These are phyloP conservation scores for Paratilapia polleni DNA, from an alignment of 2,113 vertebrate species.

Conservation along the genomic window DNA sequence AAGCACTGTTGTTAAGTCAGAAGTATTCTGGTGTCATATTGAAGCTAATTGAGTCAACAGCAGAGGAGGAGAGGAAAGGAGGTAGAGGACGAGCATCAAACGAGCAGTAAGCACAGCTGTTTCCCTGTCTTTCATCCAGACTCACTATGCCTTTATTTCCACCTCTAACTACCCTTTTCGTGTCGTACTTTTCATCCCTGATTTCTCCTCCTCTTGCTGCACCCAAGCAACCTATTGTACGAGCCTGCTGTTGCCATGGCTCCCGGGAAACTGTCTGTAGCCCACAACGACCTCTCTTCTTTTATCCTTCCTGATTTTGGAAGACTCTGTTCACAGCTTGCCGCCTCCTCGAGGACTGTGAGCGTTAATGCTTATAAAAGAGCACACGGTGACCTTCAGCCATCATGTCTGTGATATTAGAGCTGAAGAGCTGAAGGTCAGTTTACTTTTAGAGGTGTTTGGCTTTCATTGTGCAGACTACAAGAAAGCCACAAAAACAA, in stretches of 20 bases:
- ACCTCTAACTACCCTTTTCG: background rate
- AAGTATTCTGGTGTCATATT: background rate
- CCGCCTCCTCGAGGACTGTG: constrained; percentile 6
- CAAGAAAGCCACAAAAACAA: background rate
- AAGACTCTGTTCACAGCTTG: constrained; percentile 26
- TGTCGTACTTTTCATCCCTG: background rate
- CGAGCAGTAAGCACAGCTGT: background rate
- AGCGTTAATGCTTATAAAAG: background rate
- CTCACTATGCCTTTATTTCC: constrained; percentile 9
- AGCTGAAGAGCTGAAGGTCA: background rate
- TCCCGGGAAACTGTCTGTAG: constrained; percentile 47
- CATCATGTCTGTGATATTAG: background rate
- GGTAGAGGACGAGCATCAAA: constrained; percentile 1
- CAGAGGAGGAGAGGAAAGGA: background rate
- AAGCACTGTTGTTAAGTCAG: background rate
- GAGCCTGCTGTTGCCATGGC: constrained; percentile 77
- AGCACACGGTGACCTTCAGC: background rate
- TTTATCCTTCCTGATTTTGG: constrained; percentile 32
- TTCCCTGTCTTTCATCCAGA: background rate
- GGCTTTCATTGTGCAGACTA: background rate
- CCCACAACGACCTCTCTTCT: constrained; percentile 51
- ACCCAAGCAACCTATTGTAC: constrained; percentile 63
- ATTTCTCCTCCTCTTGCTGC: constrained; percentile 24
- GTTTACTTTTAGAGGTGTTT: constrained; percentile 2
- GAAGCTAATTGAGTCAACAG: background rate